Conservation (phyloP, 2,888 invertebrate genomes). For the Saturnia japonica region DNA sequence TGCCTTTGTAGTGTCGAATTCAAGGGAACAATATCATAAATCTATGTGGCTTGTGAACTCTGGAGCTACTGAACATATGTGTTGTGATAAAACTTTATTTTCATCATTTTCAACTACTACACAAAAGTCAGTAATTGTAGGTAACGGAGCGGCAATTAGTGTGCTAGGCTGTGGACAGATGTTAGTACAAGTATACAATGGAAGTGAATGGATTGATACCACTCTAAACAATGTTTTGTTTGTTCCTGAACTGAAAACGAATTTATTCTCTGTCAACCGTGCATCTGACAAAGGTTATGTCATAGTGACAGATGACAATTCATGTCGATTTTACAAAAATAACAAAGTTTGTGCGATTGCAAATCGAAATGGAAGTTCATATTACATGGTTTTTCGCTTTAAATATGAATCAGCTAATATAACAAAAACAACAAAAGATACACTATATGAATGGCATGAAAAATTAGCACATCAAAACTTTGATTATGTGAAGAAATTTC, state of each 20-base stretch:
- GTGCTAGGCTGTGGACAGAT: conserved; percentile 30
- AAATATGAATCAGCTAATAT: background rate
- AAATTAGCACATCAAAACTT: background rate
- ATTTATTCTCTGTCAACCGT: conserved; percentile 33
- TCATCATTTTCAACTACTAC: conserved; percentile 17
- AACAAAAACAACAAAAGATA: background rate
- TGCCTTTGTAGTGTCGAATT: no score
- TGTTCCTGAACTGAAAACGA: conserved; percentile 33
- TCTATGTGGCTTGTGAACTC: conserved; percentile 34
- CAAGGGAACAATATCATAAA: conserved; percentile 17
- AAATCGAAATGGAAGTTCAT: background rate
- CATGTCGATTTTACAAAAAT: conserved; percentile 28
- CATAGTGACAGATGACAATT: conserved; percentile 27
- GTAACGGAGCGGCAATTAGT: conserved; percentile 30
- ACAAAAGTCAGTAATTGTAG: conserved; percentile 29
- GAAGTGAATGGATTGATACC: conserved; percentile 33
- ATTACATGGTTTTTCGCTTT: conserved; percentile 1
- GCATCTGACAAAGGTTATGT: conserved; percentile 32
- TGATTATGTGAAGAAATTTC: background rate
- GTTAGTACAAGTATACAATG: conserved; percentile 29
- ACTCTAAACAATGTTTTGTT: conserved; percentile 34
- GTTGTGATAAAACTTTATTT: conserved; percentile 29
- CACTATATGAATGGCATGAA: background rate
- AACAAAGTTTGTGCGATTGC: conserved; percentile 13
- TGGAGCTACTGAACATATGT: conserved; percentile 29